phyloP scores from a whole-genome alignment of 1,140 invertebrate genomes.

The Yoshiicerus persimilis region DNA sequence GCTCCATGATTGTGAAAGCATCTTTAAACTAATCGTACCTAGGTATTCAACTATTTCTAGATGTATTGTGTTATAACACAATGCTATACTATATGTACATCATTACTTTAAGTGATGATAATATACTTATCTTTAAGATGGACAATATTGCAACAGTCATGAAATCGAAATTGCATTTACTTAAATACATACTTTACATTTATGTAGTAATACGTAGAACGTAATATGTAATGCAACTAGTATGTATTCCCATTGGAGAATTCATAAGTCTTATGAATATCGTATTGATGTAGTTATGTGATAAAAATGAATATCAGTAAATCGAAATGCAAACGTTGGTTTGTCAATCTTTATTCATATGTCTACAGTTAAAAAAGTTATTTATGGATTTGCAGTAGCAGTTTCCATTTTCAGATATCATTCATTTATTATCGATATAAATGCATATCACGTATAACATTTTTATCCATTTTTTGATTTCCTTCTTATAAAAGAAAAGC shows the following conservation, averaged over 20 bases:
- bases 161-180: constrained; percentile 14
- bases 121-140: neutral
- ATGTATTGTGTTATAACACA: neutral
- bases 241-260: neutral
- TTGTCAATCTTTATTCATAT: neutral
- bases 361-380: too few species aligned
- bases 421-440: too few species aligned
- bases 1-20: too few species aligned
- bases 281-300: neutral
- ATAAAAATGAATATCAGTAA: neutral
- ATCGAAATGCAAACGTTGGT: neutral
- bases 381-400: too few species aligned
- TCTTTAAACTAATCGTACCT: neutral
- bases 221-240: neutral
- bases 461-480: too few species aligned
- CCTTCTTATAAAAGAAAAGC: too few species aligned
- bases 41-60: too few species aligned
- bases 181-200: neutral
- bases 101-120: neutral
- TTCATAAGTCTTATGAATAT: neutral
- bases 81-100: neutral
- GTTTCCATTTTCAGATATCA: too few species aligned
- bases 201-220: neutral
- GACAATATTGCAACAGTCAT: constrained; percentile 20
- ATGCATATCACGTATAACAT: too few species aligned